Percentiles rank a stretch among this genome's conserved stretches.
Evolutionary conservation across 2,888 invertebrate species (phyloP).

Genomic region (Drosophila melanosoma): DNA sequence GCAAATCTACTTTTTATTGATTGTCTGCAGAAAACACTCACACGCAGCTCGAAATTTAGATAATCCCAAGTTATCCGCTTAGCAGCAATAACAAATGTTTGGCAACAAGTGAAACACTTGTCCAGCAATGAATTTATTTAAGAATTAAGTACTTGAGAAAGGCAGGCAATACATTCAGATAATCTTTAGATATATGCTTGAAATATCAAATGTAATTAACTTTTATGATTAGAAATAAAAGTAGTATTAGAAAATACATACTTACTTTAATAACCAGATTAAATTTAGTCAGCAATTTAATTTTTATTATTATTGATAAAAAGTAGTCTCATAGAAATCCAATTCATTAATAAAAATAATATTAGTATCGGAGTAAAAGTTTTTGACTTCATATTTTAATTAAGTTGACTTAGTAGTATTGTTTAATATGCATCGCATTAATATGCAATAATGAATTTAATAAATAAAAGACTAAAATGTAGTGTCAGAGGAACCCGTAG

Average conservation of each 20-base stretch:
- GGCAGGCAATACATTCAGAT: background rate
- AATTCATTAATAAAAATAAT: background rate
- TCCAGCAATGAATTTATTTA: background rate
- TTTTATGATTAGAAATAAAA: background rate
- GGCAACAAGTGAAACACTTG: background rate
- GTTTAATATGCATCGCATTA: background rate
- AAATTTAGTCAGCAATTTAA: background rate
- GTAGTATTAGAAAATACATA: background rate
- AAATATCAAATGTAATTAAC: background rate
- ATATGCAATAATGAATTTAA: background rate
- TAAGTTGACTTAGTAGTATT: background rate
- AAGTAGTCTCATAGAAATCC: background rate
- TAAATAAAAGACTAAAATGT: background rate
- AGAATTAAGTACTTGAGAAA: background rate
- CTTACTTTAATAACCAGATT: background rate
- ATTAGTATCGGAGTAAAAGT: no score
- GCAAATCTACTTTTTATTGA: slow-evolving; percentile 36
- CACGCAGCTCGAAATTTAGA: background rate
- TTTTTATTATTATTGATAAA: no score
- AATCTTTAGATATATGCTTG: background rate
- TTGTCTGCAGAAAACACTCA: slow-evolving; percentile 11
- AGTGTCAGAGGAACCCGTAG: background rate
- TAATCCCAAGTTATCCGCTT: background rate
- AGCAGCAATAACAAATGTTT: background rate
- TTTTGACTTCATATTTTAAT: background rate